Evolutionary conservation across 2,888 invertebrate genomes (phyloP).

Genomic region (Caenorhabditis zanzibari): DNA sequence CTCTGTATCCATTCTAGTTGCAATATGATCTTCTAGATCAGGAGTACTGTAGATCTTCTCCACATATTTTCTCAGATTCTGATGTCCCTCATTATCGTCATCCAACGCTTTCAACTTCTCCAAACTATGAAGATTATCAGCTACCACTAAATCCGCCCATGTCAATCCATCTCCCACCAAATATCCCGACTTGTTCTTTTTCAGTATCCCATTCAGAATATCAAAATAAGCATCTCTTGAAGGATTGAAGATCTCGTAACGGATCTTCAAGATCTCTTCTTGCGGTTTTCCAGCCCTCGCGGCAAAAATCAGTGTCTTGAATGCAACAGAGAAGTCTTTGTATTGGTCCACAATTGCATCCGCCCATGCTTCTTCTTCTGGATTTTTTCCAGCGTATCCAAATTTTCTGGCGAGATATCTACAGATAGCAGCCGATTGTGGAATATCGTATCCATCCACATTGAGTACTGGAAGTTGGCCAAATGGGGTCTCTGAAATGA

Average conservation of each 20-base stretch:
- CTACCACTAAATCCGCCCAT: constrained; percentile 58
- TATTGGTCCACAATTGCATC: constrained; percentile 61
- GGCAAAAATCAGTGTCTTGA: constrained; percentile 23
- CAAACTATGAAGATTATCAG: constrained; percentile 58
- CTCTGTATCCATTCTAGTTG: constrained; percentile 41
- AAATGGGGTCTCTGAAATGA: constrained; percentile 31
- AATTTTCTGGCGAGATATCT: constrained; percentile 54
- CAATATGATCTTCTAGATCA: constrained; percentile 44
- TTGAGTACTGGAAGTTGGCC: constrained; percentile 46
- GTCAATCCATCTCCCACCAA: constrained; percentile 62
- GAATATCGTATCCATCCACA: constrained; percentile 55
- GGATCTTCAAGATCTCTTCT: constrained; percentile 43
- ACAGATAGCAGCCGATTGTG: constrained; percentile 47
- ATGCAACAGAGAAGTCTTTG: constrained; percentile 45
- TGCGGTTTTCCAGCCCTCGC: constrained; percentile 29
- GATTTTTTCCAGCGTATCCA: constrained; percentile 57
- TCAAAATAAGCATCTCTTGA: constrained; percentile 38
- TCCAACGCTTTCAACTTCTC: constrained; percentile 40
- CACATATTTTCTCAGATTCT: constrained; percentile 31
- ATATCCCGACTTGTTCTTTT: constrained; percentile 50
- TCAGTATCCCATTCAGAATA: constrained; percentile 44
- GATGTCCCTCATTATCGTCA: constrained; percentile 18
- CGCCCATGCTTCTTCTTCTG: constrained; percentile 57
- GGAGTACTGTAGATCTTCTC: constrained; percentile 36
- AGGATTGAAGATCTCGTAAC: constrained; percentile 36